phyloP scores from a whole-genome alignment of 2,888 invertebrate genomes.

The Drosophila fulvimacula region DNA sequence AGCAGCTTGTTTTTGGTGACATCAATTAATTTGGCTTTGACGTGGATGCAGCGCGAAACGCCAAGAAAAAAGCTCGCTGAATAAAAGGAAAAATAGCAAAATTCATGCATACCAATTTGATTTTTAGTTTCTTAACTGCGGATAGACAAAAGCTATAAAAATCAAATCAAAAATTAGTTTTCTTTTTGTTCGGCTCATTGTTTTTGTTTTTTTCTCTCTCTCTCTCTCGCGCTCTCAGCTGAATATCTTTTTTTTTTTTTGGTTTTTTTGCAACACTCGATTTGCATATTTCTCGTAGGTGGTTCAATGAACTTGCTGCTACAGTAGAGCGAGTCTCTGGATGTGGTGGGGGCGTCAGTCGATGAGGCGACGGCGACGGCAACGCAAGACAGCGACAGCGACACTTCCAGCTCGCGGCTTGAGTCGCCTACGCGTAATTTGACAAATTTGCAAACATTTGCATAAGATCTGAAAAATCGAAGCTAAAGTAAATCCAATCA shows the following conservation, averaged over 20 bases:
- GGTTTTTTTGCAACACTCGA: slow-evolving; percentile 62
- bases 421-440: slow-evolving; percentile 70
- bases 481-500: slow-evolving; percentile 50
- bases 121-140: slow-evolving; percentile 15
- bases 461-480: slow-evolving; percentile 54
- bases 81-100: slow-evolving; percentile 28
- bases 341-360: slow-evolving; percentile 63
- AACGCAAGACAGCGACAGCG: slow-evolving; percentile 30
- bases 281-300: slow-evolving; percentile 80
- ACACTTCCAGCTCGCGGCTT: slow-evolving; percentile 58
- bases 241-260: no score
- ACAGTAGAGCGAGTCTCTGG: slow-evolving; percentile 32
- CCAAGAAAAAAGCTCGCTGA: slow-evolving; percentile 11
- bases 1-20: slow-evolving; percentile 50
- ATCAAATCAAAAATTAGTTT: slow-evolving; percentile 68
- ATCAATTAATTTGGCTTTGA: slow-evolving; percentile 65
- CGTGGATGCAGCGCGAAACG: slow-evolving; percentile 41
- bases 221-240: no score
- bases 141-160: slow-evolving; percentile 66
- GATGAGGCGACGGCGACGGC: slow-evolving; percentile 52
- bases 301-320: slow-evolving; percentile 77
- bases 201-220: slow-evolving; percentile 33
- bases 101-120: slow-evolving; percentile 48
- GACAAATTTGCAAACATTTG: slow-evolving; percentile 74
- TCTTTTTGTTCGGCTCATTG: slow-evolving; percentile 59